Evolutionary conservation across 2,113 vertebrate species (phyloP).

Genomic region (Oceanites oceanicus): DNA sequence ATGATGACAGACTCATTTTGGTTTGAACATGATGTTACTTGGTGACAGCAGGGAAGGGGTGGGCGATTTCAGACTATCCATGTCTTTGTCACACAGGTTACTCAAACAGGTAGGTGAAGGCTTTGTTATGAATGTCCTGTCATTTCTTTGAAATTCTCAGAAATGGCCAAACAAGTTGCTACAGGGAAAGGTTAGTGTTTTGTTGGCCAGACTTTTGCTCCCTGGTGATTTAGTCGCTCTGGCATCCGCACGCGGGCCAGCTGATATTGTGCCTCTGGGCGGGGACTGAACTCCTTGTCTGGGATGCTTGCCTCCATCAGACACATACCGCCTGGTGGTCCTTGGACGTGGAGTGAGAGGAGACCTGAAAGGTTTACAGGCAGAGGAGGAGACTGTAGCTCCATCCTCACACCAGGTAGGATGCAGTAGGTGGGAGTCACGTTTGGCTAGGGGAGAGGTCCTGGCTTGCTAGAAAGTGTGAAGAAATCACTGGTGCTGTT

Average conservation of each 20-base stretch:
- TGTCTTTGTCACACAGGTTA: neutral
- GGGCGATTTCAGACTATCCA: neutral
- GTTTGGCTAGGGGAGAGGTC: neutral
- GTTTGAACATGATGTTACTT: neutral
- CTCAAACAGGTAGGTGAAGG: neutral
- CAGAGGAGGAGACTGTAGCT: neutral
- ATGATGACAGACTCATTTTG: neutral
- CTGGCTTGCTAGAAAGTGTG: neutral
- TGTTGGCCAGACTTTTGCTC: slow-evolving; percentile 44
- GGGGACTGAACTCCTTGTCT: neutral
- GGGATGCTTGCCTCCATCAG: neutral
- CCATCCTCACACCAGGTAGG: neutral
- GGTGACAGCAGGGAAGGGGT: neutral
- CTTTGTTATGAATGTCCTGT: neutral
- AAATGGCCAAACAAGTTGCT: neutral
- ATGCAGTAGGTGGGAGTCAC: neutral
- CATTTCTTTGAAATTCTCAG: neutral
- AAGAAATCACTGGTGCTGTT: neutral
- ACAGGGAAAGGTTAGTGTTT: neutral
- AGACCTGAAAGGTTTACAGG: neutral
- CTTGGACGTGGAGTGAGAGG: neutral
- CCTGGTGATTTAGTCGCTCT: slow-evolving; percentile 29
- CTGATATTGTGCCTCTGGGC: neutral
- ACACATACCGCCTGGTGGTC: neutral
- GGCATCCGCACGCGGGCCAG: accelerated